Evolutionary conservation across 2,113 vertebrate species (phyloP).

Genomic region (Melanostigma gelatinosum): DNA sequence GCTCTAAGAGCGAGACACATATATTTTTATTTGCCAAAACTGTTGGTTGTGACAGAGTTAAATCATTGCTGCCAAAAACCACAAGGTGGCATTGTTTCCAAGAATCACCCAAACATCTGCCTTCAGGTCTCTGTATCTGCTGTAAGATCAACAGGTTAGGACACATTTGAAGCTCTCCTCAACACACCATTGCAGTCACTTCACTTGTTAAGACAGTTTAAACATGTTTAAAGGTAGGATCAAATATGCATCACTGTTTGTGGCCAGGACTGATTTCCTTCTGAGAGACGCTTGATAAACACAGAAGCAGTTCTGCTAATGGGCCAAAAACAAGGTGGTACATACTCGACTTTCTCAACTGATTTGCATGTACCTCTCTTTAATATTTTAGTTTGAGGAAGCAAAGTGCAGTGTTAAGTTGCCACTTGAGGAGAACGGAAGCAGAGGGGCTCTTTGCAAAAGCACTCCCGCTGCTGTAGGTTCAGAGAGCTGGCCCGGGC

Average conservation of each 20-base stretch:
- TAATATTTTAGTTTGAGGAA: slow-evolving; percentile 19
- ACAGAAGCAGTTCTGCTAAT: background rate
- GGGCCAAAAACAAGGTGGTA: background rate
- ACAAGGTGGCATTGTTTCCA: background rate
- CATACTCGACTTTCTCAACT: slow-evolving; percentile 17
- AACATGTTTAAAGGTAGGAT: no score
- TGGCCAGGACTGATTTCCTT: background rate
- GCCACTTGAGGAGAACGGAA: slow-evolving; percentile 30
- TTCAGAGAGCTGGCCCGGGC: slow-evolving; percentile 33
- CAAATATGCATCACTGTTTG: background rate
- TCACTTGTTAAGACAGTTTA: no score
- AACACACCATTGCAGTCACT: no score
- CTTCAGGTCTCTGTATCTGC: no score
- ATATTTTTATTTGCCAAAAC: background rate
- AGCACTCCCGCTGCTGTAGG: slow-evolving; percentile 22
- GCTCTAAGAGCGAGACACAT: background rate
- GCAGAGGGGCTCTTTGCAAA: slow-evolving; percentile 31
- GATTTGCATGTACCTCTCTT: slow-evolving; percentile 44
- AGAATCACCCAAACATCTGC: background rate
- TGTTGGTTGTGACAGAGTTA: background rate
- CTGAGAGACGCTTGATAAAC: background rate
- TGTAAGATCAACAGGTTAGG: no score
- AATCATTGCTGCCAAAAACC: background rate
- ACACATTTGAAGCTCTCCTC: no score
- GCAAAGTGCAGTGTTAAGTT: slow-evolving; percentile 46